A percentile compares a stretch with the other conserved stretches of the same genome.
Evolutionary conservation across 2,113 vertebrate genomes (phyloP).

Genomic region (Atlantisia rogersi): DNA sequence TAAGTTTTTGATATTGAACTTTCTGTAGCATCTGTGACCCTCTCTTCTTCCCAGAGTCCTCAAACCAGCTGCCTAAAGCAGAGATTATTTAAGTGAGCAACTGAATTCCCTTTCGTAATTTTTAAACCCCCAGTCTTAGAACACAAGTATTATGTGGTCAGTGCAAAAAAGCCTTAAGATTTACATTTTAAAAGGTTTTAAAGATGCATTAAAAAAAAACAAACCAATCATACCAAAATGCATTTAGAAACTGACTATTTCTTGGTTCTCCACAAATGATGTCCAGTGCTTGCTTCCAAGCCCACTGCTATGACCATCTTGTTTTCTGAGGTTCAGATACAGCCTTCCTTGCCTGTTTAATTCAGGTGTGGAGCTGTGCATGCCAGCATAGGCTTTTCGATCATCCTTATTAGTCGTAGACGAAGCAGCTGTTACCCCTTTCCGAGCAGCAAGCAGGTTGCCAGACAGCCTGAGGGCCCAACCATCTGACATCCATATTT

Average conservation of each 20-base stretch:
- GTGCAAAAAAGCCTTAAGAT: neutral
- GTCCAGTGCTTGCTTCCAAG: neutral
- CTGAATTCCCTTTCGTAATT: neutral
- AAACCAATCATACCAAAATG: neutral
- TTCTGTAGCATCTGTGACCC: neutral
- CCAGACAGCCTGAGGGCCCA: constrained; percentile 40
- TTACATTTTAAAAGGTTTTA: neutral
- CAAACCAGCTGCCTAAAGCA: neutral
- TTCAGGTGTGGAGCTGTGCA: constrained; percentile 7
- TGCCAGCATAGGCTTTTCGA: neutral
- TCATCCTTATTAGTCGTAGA: constrained; percentile 35
- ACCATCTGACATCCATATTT: constrained; percentile 62
- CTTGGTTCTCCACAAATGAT: fast-evolving
- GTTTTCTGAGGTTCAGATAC: neutral
- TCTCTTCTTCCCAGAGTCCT: neutral
- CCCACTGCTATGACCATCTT: neutral
- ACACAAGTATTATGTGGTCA: neutral
- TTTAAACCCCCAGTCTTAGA: neutral
- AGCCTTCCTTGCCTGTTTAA: neutral
- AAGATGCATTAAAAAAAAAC: neutral
- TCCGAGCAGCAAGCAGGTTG: constrained; percentile 36
- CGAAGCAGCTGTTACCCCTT: constrained; percentile 53
- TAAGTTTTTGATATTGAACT: neutral
- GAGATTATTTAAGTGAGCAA: neutral
- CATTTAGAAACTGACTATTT: neutral